Evolutionary conservation across 2,113 vertebrate species (phyloP).

Genomic region (Alligator sinensis): DNA sequence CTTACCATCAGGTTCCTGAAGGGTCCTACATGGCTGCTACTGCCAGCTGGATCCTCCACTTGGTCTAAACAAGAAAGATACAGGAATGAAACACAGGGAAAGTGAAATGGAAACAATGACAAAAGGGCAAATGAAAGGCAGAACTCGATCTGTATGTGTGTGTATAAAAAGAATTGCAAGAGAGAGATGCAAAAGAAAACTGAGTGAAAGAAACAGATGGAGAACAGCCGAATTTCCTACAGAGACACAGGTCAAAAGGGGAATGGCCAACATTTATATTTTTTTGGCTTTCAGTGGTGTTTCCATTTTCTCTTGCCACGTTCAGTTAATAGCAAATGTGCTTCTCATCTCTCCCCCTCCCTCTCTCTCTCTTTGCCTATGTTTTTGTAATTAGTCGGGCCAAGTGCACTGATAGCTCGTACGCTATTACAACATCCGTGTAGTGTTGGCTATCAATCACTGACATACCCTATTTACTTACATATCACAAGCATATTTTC

Average conservation of each 20-base stretch:
- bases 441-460: background rate
- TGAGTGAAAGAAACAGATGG: conserved; percentile 58
- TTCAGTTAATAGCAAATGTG: background rate
- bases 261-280: background rate
- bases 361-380: background rate
- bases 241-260: background rate
- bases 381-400: background rate
- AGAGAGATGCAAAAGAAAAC: conserved; percentile 53
- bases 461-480: background rate
- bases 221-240: conserved; percentile 4
- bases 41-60: conserved; percentile 82
- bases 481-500: no score
- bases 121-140: conserved; percentile 68
- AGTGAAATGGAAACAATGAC: conserved; percentile 79
- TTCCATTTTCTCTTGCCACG: background rate
- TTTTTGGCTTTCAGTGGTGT: background rate
- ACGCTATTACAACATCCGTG: background rate
- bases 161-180: conserved; percentile 26
- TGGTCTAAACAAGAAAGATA: conserved; percentile 84
- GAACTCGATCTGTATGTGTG: conserved; percentile 23
- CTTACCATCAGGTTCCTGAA: conserved; percentile 82
- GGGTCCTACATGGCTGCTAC: conserved; percentile 81
- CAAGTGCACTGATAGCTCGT: background rate
- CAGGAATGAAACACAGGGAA: conserved; percentile 82
- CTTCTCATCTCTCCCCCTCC: background rate